Base-by-base conservation (phyloP, 2,113 vertebrate species). In the Lamprotornis superbus region DNA sequence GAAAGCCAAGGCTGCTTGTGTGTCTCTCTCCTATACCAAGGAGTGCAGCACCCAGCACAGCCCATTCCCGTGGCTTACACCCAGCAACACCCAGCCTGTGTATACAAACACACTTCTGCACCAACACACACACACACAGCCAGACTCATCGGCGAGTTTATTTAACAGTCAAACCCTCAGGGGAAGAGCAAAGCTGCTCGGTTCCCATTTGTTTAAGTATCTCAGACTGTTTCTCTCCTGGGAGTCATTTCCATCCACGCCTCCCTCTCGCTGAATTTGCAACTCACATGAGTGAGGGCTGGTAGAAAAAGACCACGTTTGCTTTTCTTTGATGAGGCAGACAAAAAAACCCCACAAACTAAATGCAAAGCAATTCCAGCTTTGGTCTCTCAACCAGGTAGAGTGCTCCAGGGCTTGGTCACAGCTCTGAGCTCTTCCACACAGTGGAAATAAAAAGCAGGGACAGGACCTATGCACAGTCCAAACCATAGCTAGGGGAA, bases 141-240 rank as follows among this genome's bases (percentile, higher is more conserved):
- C 88, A 95, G 93, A 59, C 64, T 92, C 77, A 60, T 67, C 3
- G 5, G 75, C 0, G 19, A 93, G 73, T 92, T 91, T 94, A 94
- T 86, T 96, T 90, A 93, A 93, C 92, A 94, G 90, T 47, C 88
- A 86, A 81, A 93, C 73, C 92, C 67, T 64, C 74, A 87, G 63
- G 82, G 94, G 70, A 94, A 77, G 65, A 88, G 64, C 28, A 17
- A 87, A 89, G 69, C 84, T 52, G 47, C 84, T 83, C 46, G 0
- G 77, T 80, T 94, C 88, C 94, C 70, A 64, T 95, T 96, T 93
- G 89, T 94, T 96, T 92, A 96, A 96, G 90, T 87, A 79, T 95
- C 86, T 92, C 88, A 90, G 88, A 83, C 83, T 81, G 76, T 17
- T 81, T 75, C 77, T 73, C 95, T 90, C 94, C 52, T 47, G 95